Evolutionary conservation across 2,888 invertebrate genomes (phyloP), one percentile per base, ranked within the genome.

Genomic region (Conops quadrifasciatus): DNA sequence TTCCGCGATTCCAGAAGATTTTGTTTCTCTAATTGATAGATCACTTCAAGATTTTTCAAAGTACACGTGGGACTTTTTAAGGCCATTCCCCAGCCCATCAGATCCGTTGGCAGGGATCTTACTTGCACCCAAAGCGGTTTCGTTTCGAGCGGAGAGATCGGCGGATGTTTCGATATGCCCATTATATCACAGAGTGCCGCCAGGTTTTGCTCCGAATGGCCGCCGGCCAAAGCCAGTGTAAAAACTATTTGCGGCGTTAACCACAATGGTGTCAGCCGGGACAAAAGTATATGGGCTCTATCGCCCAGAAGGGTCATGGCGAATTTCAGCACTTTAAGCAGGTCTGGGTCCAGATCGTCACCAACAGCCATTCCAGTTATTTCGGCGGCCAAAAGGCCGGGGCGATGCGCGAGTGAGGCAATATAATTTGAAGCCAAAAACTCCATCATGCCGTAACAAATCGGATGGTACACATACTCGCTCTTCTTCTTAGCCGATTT

Each of bases 401-500:
- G 86, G 74, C 88, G 86, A 75, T 87, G 87, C 5, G 88, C 87
- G 5, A 88, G 82, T 0, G 88, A 88, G 0, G 88, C 87, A n/a
- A 89, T 83, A 78, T 89, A 89, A 76, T 88, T 88, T 1, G 89
- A 88, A 1, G 88, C 87, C n/a, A 89, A 80, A 77, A 87, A 88
- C 75, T 88, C 88, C 19, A 87, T 86, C 73, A 89, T 85, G 1
- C 88, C 86, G 63, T 87, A 83, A 77, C 88, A 88, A 49, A 88
- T 84, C 1, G 88, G 87, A 15, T 87, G 85, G 78, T 86, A 88
- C 26, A 86, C 79, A 72, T 77, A 77, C 51, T 87, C 87, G 1
- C 83, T 80, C 71, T 87, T 86, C 67, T 86, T 83, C 73, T 85
- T 82, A 21, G 87, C 81, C 1, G 80, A 77, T 70, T 82, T 86